These are phyloP conservation scores for Hipposideros armiger DNA, from an alignment of 2,113 vertebrate species.

Conservation along the genomic window DNA sequence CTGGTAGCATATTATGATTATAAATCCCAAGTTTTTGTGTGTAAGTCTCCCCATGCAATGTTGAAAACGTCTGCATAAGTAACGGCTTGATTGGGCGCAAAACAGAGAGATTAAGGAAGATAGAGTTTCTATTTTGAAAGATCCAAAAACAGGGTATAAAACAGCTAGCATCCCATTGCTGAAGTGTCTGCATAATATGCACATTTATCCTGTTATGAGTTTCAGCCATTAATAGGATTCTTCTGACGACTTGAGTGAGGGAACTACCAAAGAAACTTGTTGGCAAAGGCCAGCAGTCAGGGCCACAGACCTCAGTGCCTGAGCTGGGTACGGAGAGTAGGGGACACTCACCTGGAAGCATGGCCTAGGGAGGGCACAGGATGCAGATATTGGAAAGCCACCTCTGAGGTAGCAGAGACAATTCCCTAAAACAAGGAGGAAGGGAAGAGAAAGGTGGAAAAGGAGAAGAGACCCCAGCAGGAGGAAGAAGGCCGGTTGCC, in stretches of 20 bases:
- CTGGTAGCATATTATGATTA: neutral
- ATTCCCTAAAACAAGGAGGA: conserved; percentile 43
- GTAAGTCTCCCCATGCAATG: neutral
- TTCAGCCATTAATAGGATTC: conserved; percentile 75
- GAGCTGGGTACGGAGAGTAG: conserved; percentile 51
- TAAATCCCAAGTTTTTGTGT: neutral
- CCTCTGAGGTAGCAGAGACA: conserved; percentile 49
- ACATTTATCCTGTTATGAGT: conserved; percentile 78
- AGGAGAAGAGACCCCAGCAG: neutral
- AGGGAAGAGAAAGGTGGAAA: conserved; percentile 50
- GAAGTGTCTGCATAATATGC: conserved; percentile 73
- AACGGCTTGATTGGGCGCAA: conserved; percentile 52
- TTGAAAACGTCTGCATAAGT: conserved; percentile 43
- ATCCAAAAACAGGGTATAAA: conserved; percentile 58
- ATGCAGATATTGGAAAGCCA: conserved; percentile 10
- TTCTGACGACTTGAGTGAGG: conserved; percentile 78
- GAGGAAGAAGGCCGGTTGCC: conserved; percentile 66
- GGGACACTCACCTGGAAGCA: neutral
- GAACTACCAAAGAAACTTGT: conserved; percentile 58
- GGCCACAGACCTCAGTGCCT: conserved; percentile 32
- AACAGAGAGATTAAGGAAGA: neutral
- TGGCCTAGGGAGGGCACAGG: neutral
- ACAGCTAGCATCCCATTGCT: conserved; percentile 62
- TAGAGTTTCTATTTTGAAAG: conserved; percentile 63
- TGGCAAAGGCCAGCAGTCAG: conserved; percentile 53